phyloP scores from a whole-genome alignment of 1,140 invertebrate genomes.

The Colletes gigas region DNA sequence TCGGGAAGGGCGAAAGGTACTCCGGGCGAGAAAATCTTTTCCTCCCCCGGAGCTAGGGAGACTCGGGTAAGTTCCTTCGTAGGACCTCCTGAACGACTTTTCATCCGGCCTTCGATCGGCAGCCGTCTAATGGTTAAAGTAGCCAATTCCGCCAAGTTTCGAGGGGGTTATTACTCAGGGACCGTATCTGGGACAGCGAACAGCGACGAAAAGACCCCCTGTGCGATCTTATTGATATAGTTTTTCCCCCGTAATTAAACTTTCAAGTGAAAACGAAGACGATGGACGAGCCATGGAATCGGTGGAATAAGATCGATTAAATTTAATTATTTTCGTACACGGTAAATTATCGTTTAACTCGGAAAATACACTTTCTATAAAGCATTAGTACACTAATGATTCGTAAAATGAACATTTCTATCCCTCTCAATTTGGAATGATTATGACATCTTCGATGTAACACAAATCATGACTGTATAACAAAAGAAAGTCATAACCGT shows the following conservation, averaged over 20 bases:
- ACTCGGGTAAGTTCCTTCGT: slow-evolving; percentile 45
- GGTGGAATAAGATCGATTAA: too few species aligned
- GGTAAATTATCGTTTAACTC: too few species aligned
- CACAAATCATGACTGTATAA: too few species aligned
- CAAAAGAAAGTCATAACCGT: too few species aligned
- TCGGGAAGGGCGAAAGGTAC: neutral
- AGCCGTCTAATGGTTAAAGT: slow-evolving; percentile 30
- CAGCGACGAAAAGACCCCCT: neutral
- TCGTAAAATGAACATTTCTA: too few species aligned
- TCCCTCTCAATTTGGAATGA: too few species aligned
- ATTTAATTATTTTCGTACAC: too few species aligned
- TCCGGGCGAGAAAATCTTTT: slow-evolving; percentile 30
- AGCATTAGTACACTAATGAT: too few species aligned
- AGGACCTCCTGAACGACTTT: slow-evolving; percentile 45
- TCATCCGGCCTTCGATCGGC: slow-evolving; percentile 41
- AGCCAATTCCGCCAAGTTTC: slow-evolving; percentile 37
- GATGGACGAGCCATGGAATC: too few species aligned
- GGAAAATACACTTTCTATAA: too few species aligned
- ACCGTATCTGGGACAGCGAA: slow-evolving; percentile 5
- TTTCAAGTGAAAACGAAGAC: slow-evolving; percentile 10
- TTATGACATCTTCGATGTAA: too few species aligned
- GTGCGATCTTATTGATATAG: slow-evolving; percentile 19
- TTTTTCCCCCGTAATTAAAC: slow-evolving; percentile 37
- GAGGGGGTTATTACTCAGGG: slow-evolving; percentile 38
- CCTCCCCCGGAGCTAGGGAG: neutral